Evolutionary conservation across 2,113 vertebrate species (phyloP).

Genomic region (Gasterosteus aculeatus): DNA sequence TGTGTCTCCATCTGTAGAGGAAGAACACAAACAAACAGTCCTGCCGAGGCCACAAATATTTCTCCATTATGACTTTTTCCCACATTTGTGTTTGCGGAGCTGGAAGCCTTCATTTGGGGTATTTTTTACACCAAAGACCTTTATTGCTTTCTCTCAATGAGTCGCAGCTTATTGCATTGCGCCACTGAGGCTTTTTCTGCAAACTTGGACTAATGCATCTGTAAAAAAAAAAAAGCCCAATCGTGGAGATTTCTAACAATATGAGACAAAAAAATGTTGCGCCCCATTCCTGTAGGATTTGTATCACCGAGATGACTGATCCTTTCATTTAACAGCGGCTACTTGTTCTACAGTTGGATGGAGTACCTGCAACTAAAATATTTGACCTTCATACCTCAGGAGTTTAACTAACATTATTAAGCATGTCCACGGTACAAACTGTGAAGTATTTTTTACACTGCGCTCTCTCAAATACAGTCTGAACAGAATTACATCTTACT

Average conservation of each 20-base stretch:
- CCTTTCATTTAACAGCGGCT: slow-evolving; percentile 60
- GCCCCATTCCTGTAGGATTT: slow-evolving; percentile 5
- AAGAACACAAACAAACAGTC: slow-evolving; percentile 76
- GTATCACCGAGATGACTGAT: slow-evolving; percentile 54
- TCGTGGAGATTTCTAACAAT: background rate
- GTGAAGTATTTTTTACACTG: background rate
- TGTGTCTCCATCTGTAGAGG: slow-evolving; percentile 57
- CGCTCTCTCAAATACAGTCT: slow-evolving; percentile 6
- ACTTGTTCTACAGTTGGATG: slow-evolving; percentile 43
- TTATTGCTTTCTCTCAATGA: slow-evolving; percentile 43
- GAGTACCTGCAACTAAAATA: slow-evolving; percentile 71
- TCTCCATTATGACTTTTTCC: slow-evolving; percentile 52
- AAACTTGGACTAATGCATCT: background rate
- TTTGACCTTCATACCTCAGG: slow-evolving; percentile 58
- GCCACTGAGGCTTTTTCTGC: background rate
- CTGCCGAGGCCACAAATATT: slow-evolving; percentile 71
- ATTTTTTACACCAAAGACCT: slow-evolving; percentile 43
- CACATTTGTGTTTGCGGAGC: slow-evolving; percentile 59
- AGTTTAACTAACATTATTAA: slow-evolving; percentile 49
- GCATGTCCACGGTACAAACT: background rate
- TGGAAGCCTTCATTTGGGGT: slow-evolving; percentile 48
- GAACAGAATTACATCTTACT: background rate
- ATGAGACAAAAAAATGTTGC: background rate
- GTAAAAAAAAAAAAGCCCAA: background rate
- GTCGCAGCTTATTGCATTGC: background rate